A percentile compares a stretch with the other conserved stretches of the same genome.
Conservation (phyloP, 2,113 vertebrate species). For the Dromaius novaehollandiae region DNA sequence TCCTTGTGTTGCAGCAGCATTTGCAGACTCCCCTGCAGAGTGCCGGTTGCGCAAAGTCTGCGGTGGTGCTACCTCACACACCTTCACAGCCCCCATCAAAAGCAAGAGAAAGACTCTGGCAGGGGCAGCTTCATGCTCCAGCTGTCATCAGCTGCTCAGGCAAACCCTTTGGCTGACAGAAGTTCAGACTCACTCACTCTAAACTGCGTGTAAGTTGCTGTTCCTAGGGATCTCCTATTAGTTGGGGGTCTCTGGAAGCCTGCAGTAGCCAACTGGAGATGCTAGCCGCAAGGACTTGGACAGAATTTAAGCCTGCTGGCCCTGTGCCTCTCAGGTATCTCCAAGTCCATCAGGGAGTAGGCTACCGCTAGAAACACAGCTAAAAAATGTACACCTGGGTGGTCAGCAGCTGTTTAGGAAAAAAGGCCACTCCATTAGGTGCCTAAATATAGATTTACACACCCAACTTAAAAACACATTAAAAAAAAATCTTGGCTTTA, state of each 20-base stretch:
- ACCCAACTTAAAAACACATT: background rate
- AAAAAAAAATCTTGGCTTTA: background rate
- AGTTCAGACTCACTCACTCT: background rate
- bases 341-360: background rate
- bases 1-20: background rate
- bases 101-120: background rate
- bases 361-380: background rate
- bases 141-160: background rate
- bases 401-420: background rate
- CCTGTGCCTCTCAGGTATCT: background rate
- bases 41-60: background rate
- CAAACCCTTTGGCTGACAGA: background rate
- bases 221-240: background rate
- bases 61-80: background rate
- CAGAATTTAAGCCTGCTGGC: background rate
- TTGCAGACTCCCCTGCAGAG: background rate
- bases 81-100: background rate
- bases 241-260: background rate
- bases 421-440: background rate
- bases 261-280: background rate
- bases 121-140: background rate
- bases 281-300: background rate
- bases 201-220: background rate
- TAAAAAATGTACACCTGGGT: background rate
- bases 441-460: constrained; percentile 45